These are phyloP conservation scores for Trypoxylon attenuatum DNA, from an alignment of 2,888 invertebrate genomes.

Conservation along the genomic window DNA sequence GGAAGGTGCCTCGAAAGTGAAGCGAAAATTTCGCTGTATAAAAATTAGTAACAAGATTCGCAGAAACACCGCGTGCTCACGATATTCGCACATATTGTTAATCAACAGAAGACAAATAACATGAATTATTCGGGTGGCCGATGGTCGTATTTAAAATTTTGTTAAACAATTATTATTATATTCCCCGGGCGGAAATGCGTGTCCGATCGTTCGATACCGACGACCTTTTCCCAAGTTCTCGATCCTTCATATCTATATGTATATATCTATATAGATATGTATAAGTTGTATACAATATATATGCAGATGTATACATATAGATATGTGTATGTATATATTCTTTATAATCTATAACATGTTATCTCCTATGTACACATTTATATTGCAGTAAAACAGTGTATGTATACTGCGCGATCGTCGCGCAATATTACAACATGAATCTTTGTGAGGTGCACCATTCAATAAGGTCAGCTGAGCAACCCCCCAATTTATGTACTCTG, in stretches of 20 bases:
- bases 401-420: constrained; percentile 49
- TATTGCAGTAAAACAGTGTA: constrained; percentile 70
- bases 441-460: constrained; percentile 32
- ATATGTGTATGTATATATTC: constrained; percentile 47
- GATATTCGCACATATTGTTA: neutral
- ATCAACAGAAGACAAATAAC: neutral
- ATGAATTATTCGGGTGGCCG: neutral
- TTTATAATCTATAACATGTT: constrained; percentile 65
- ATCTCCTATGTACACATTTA: constrained; percentile 73
- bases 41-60: constrained; percentile 13
- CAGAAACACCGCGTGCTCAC: neutral
- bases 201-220: constrained; percentile 50
- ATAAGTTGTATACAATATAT: no score
- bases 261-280: constrained; percentile 31
- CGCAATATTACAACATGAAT: constrained; percentile 39
- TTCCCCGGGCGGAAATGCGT: constrained; percentile 63
- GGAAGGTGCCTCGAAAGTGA: constrained; percentile 1
- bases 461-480: constrained; percentile 5
- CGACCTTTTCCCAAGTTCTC: constrained; percentile 61
- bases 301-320: constrained; percentile 16
- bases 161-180: neutral
- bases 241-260: constrained; percentile 58
- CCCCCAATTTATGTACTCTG: neutral
- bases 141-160: neutral
- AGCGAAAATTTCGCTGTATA: constrained; percentile 9